Evolutionary conservation across 2,888 invertebrate genomes (phyloP).

Genomic region (Allacma fusca): DNA sequence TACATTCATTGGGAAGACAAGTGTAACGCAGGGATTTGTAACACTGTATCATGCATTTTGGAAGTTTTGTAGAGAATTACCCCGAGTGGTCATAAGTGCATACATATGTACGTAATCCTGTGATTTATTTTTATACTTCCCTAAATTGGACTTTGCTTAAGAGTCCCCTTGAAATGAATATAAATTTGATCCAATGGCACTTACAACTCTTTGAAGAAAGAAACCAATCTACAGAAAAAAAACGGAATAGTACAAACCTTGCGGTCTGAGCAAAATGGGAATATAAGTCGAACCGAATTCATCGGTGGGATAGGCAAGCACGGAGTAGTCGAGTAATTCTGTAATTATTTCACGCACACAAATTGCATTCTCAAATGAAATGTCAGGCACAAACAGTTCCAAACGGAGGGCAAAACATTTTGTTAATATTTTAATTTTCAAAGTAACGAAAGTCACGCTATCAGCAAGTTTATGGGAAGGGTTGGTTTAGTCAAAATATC

Average conservation of each 20-base stretch:
- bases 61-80: too few species aligned
- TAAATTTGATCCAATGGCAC: too few species aligned
- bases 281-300: conserved; percentile 75
- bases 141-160: too few species aligned
- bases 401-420: conserved; percentile 25
- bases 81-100: too few species aligned
- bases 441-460: conserved; percentile 3
- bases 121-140: too few species aligned
- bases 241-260: conserved; percentile 70
- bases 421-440: neutral
- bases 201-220: neutral
- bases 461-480: too few species aligned
- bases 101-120: too few species aligned
- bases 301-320: conserved; percentile 79
- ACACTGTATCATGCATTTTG: too few species aligned
- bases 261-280: conserved; percentile 75
- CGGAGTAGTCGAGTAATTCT: conserved; percentile 78
- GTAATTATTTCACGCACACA: conserved; percentile 66
- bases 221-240: conserved; percentile 56
- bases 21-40: too few species aligned
- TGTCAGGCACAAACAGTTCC: conserved; percentile 24
- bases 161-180: too few species aligned
- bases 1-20: too few species aligned
- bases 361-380: conserved; percentile 46
- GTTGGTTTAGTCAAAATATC: too few species aligned